A percentile compares a stretch with the other conserved stretches of the same genome.
phyloP scores from a whole-genome alignment of 2,888 invertebrate species.

The Sinelater perroti region DNA sequence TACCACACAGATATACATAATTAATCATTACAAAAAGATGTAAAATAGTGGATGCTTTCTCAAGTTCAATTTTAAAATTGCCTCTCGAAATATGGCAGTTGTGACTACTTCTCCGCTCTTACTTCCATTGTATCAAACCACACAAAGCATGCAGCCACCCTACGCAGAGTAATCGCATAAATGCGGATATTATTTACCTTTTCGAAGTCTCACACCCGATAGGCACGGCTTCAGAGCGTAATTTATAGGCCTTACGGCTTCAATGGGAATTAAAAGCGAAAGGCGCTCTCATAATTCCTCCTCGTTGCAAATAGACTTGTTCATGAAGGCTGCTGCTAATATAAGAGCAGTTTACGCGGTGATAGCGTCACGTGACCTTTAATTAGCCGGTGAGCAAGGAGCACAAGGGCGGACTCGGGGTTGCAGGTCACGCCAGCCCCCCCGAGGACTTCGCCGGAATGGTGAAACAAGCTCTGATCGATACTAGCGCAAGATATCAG shows the following conservation, averaged over 20 bases:
- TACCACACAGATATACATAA: no score
- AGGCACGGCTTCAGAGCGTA: conserved; percentile 1
- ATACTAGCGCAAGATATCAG: conserved; percentile 48
- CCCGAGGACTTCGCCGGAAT: conserved; percentile 50
- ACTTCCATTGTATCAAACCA: no score
- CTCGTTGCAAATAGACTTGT: conserved; percentile 44
- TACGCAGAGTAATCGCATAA: no score
- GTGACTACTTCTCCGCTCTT: no score
- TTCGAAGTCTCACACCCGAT: no score
- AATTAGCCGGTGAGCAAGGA: conserved; percentile 54
- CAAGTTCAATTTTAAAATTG: no score
- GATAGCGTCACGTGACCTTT: conserved; percentile 57
- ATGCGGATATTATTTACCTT: no score
- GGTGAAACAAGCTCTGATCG: conserved; percentile 47
- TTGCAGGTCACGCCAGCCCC: conserved; percentile 57
- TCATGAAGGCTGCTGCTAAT: conserved; percentile 49
- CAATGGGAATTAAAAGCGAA: conserved; percentile 32
- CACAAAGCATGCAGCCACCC: no score
- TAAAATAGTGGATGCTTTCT: no score
- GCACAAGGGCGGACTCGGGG: conserved; percentile 54
- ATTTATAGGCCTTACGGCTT: conserved; percentile 11
- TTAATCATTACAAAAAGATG: no score
- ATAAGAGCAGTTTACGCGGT: conserved; percentile 53
- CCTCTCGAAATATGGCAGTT: no score
- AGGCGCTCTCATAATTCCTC: conserved; percentile 29